Base-by-base conservation (phyloP, 2,888 invertebrate genomes). In the Ectropis crepuscularia region DNA sequence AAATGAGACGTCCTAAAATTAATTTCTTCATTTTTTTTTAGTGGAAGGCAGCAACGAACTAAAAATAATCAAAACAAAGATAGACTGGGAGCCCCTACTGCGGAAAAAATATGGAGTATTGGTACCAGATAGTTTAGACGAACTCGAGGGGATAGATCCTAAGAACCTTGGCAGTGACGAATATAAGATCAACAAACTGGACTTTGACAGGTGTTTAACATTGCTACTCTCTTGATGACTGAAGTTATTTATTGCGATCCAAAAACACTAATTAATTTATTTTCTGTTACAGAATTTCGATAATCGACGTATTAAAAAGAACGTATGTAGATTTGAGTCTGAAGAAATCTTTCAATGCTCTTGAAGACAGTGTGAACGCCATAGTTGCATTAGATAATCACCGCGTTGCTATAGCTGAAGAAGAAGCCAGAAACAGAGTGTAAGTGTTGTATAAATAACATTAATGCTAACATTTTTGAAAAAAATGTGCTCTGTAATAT, bases 181-280 rank as follows among this genome's bases (percentile, higher is more conserved):
- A 16, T 81, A 84, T 61, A 87, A 87, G 63, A 76, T 89, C 10
- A 71, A 80, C n/a, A 89, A 89, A 71, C 71, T 89, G 4, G 76
- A 81, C 42, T 55, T 65, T 38, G 90, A 89, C 69, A 84, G 90
- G 90, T 76, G 54, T 12, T n/a, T n/a, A n/a, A 28, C 4, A 28
- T 28, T 28, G 16, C 2, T 28, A 28, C 16, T 28, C 16, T 28
- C 16, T 28, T 28, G 16, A 28, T 28, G 4, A 28, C 16, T 28
- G 16, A 16, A 46, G 16, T 0, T 46, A 8, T 8, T 16, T 12
- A 6, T 16, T 46, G 12, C 6, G n/a, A 8, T 48, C 12, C 37
- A 36, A 45, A 5, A 6, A 11, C 12, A 43, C 4, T 11, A 28
- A 41, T 46, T 12, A 9, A 16, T 42, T 12, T 47, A 46, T 54